A percentile compares a stretch with the other conserved stretches of the same genome.
phyloP scores from a whole-genome alignment of 2,113 vertebrate genomes.

The Malurus elegans region DNA sequence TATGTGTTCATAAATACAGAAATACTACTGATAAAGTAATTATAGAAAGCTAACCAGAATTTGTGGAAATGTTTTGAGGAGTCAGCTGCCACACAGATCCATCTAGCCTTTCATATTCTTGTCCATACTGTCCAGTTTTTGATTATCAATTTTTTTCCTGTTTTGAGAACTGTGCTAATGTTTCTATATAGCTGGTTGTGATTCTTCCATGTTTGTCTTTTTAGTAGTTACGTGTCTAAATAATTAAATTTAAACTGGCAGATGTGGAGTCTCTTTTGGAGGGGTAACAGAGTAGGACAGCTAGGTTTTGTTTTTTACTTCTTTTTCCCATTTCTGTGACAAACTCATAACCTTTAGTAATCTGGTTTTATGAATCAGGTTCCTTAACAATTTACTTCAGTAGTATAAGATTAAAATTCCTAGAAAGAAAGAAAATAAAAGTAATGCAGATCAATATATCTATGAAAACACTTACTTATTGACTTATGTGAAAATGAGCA shows the following conservation, averaged over 20 bases:
- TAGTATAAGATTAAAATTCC: not conserved
- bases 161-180: not conserved
- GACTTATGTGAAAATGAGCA: not conserved
- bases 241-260: not conserved
- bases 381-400: not conserved
- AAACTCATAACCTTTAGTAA: not conserved
- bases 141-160: not conserved
- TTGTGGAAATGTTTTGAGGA: not conserved
- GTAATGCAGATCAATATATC: not conserved
- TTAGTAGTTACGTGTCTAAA: not conserved
- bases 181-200: not conserved
- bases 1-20: not conserved
- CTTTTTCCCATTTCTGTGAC: not conserved
- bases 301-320: not conserved
- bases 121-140: not conserved
- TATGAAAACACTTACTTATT: not conserved
- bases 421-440: not conserved
- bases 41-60: not conserved
- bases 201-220: not conserved
- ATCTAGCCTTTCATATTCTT: not conserved
- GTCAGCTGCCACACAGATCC: not conserved
- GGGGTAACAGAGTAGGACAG: accelerated
- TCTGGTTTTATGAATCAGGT: not conserved
- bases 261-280: not conserved
- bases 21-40: not conserved